Base-by-base conservation (phyloP, 2,797 vertebrate species). In the Danio tinwini region DNA sequence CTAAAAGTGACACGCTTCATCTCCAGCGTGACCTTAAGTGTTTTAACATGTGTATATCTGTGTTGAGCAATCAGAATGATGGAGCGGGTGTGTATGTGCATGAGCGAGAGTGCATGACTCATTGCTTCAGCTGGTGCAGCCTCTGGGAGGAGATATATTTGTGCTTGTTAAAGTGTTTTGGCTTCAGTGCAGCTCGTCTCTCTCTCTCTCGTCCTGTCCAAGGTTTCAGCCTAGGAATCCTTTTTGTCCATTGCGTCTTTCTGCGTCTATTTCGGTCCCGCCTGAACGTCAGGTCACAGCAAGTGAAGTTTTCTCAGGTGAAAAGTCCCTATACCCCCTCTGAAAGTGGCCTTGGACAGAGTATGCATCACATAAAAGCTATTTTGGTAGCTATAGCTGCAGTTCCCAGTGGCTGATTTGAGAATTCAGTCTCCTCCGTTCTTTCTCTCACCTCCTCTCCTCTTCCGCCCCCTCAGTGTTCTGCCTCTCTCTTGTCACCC, bases 81-180 rank as follows among this genome's bases (percentile, higher is more conserved):
- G 56, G 63, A 55, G 67, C 50, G 3, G 78, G 47, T 78, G 58
- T 53, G 52, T 47, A 67, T 61, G 64, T 52, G 70, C 49, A 68
- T 74, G 76, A 80, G 74, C 55, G 40, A 68, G 78, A 53, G 81
- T 64, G 74, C 56, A 80, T 86, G 83, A 85, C 78, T 87, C 83
- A 88, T 82, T 83, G 71, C 68, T 85, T 82, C 81, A 85, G 82
- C 67, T 72, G 76, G 76, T 84, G 65, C 82, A 72, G 74, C 82
- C 81, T 83, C 68, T 61, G 83, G 84, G 86, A 88, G 65, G 58
- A 86, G 85, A 88, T 86, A 83, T 85, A 87, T 89, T 87, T 88
- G 80, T 85, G 81, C 76, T 83, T 87, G 82, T 85, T 87, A 80
- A 85, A 81, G 83, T 75, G 77, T 82, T 84, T 80, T 84, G 84